Percentiles rank a stretch among this genome's conserved stretches.
phyloP scores from a whole-genome alignment of 2,797 vertebrate species.

The Hoplostethus mediterraneus region DNA sequence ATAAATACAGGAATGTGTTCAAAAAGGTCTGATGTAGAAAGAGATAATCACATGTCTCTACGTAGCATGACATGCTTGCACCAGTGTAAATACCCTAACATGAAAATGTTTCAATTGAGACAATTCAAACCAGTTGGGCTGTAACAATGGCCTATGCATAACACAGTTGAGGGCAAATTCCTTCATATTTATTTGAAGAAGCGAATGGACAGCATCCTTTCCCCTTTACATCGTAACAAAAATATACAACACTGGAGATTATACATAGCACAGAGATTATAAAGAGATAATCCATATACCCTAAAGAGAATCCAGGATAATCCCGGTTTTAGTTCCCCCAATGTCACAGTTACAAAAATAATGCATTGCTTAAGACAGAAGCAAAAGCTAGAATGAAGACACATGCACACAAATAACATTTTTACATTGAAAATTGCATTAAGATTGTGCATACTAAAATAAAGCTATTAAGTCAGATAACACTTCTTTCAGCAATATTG shows the following conservation, averaged over 20 bases:
- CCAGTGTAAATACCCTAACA: neutral
- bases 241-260: constrained; percentile 67
- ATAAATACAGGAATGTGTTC: neutral
- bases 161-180: constrained; percentile 36
- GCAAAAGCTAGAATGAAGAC: constrained; percentile 43
- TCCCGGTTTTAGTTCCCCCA: constrained; percentile 62
- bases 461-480: constrained; percentile 66
- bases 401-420: constrained; percentile 63
- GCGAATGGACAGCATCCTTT: constrained; percentile 58
- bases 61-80: too few relatives aligned
- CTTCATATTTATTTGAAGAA: constrained; percentile 79
- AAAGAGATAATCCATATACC: constrained; percentile 76
- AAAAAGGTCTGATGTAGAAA: neutral
- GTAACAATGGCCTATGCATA: neutral
- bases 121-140: neutral
- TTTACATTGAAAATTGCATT: constrained; percentile 39
- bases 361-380: constrained; percentile 39
- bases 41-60: neutral
- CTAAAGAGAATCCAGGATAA: constrained; percentile 77
- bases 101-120: neutral
- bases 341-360: constrained; percentile 71
- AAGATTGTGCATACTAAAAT: constrained; percentile 56
- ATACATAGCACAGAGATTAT: constrained; percentile 41
- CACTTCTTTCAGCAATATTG: constrained; percentile 65
- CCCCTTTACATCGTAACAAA: constrained; percentile 64